A percentile compares a stretch with the other conserved stretches of the same genome.
Conservation (phyloP, 2,888 invertebrate species). For the Brachyopa scutellaris region DNA sequence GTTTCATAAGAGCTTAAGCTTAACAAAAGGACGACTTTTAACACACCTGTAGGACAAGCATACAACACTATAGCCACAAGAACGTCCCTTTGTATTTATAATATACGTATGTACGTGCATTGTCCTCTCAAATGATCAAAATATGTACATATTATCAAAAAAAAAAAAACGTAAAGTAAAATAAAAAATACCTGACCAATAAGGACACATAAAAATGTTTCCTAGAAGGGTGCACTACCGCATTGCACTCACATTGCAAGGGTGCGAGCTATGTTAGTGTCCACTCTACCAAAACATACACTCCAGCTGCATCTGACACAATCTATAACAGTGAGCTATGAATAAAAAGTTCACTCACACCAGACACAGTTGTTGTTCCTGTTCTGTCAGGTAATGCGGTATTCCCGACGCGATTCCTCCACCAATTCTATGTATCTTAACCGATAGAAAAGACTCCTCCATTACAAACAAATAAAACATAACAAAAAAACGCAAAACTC, state of each 20-base stretch:
- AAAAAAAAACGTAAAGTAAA: constrained; percentile 5
- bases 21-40: too few relatives aligned
- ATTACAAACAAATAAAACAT: too few relatives aligned
- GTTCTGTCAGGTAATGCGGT: constrained; percentile 64
- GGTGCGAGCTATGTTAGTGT: constrained; percentile 51
- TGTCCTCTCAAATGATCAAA: constrained; percentile 19
- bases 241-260: constrained; percentile 31
- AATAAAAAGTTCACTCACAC: constrained; percentile 63
- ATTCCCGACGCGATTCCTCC: constrained; percentile 56
- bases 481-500: too few relatives aligned
- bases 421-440: constrained; percentile 22
- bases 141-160: neutral
- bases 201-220: constrained; percentile 24
- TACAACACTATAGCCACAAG: neutral
- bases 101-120: neutral
- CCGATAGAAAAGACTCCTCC: constrained; percentile 37
- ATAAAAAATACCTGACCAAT: constrained; percentile 27
- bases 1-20: too few relatives aligned
- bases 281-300: constrained; percentile 69
- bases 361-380: constrained; percentile 52
- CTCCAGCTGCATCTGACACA: constrained; percentile 70
- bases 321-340: constrained; percentile 69
- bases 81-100: too few relatives aligned
- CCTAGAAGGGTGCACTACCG: constrained; percentile 51
- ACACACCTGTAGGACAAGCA: too few relatives aligned